Evolutionary conservation across 2,888 invertebrate genomes (phyloP), one percentile per base, ranked within the genome.

Genomic region (Brassicogethes aeneus): DNA sequence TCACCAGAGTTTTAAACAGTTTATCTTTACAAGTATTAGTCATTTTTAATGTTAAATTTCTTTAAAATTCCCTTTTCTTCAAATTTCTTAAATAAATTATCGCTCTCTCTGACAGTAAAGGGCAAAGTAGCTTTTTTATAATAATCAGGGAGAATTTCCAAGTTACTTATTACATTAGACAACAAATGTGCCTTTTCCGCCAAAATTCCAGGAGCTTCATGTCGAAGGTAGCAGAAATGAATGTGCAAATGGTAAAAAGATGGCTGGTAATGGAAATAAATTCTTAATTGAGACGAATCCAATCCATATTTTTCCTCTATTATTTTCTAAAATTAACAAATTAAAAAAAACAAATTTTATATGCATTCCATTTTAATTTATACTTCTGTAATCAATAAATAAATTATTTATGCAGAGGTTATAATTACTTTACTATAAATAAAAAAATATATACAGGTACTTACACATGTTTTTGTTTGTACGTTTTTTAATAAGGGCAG

Each of bases 241-340:
- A 97, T 76, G 64, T 99, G 97, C 1, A 99, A 72, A 63, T 97
- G 95, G 68, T 94, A 96, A 70, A 93, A 99, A 0, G 94, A 90
- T 0, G 97, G 97, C 59, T 93, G 95, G 68, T 97, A 97, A 65
- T 97, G 96, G 0, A 96, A 65, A 65, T 87, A 97, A 45, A 89
- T 77, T 15, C 94, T 75, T 16, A 96, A 65, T 59, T 89, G 82
- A 3, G 78, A 76, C 12, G 73, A 65, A 2, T 76, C 69, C 1
- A 97, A 54, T 10, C 76, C 76, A 68, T 86, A 96, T 56, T 85
- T 87, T 17, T 85, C 74, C 36, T 76, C 61, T 43, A 97, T 89
- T 2, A 80, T 80, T 62, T 77, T 73, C 82, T 86, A 69, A 37
- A 74, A 75, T n/a, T n/a, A n/a, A n/a, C n/a, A n/a, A n/a, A n/a